Base-by-base conservation (phyloP, 2,113 vertebrate species). In the Zingel zingel region DNA sequence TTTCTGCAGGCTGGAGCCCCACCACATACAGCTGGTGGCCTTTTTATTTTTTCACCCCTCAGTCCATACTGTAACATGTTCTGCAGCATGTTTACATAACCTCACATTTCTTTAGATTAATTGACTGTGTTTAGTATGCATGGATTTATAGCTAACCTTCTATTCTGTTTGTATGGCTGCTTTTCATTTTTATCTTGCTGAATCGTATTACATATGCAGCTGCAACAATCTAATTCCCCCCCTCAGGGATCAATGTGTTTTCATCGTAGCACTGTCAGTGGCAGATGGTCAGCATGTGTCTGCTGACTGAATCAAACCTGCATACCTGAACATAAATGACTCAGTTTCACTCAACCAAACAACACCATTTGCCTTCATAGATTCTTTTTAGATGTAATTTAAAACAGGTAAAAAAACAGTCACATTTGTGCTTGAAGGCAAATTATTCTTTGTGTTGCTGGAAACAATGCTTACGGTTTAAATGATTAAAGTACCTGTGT, bases 221-320 rank as follows among this genome's bases (percentile, higher is more conserved):
- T 18, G 57, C 12, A 74, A 10, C 30, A 30, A 23, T 72, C 39
- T 33, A 8, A 43, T 64, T 47, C 11, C n/a, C 21, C 21, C 27
- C 63, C 48, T 53, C 27, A 23, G 30, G 57, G 72, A 70, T 85
- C 71, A 68, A 77, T 77, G 64, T 66, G 47, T 73, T 72, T 81
- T 30, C 50, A 39, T 14, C 0, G 16, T n/a, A 36, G 25, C 18
- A 30, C 14, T 58, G 45, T 63, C 45, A 19, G 48, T 18, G 4
- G 25, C 47, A 67, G 33, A 67, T 58, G 48, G 43, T 73, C 54
- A n/a, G 27, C 27, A 23, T 39, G 45, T 54, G 16, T 81, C 64
- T 54, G 50, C 21, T 65, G 21, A 51, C 14, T 76, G 36, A 56
- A 64, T 82, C 45, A 57, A 79, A 79, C 33, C 76, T 53, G 43